Evolutionary conservation across 2,888 invertebrate genomes (phyloP), one percentile per base, ranked within the genome.

Genomic region (Malthinus seriepunctatus): DNA sequence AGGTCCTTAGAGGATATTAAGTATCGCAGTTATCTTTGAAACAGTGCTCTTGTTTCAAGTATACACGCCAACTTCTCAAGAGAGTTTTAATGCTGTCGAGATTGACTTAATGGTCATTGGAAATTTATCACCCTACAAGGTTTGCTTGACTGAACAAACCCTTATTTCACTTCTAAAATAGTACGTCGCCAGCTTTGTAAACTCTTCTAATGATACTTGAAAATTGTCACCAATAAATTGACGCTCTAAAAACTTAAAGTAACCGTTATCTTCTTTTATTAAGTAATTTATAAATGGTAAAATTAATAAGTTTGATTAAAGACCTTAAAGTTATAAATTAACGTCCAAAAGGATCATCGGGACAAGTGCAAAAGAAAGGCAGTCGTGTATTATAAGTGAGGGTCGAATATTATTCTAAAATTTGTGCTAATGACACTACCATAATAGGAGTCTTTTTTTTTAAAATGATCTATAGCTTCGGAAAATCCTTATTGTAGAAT

Each of bases 91-190:
- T 66, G 60, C 63, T 66, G 61, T 63, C 60, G 55, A 64, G 64
- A 64, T 65, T 66, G 65, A 67, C 63, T 66, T 66, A 67, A 67
- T 66, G 65, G 67, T 63, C 63, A 66, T 65, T 64, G 57, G 62
- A 63, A 66, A 64, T 64, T 65, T 66, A 63, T 64, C 60, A 61
- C 55, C 63, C 58, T 63, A 60, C 62, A 63, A 67, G 63, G 60
- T 57, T 60, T 56, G 60, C 60, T 60, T 60, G 60, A 60, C 51
- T 56, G 60, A 60, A 50, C 60, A 60, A 56, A 52, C 56, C 52
- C 56, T 56, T 60, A 60, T 56, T 60, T 60, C 51, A 56, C 55
- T 56, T 56, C 50, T 60, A 56, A 60, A 60, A 60, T 60, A 60
- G 48, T 60, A 51, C 45, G 50, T 9, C 47, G 51, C 45, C 34